Percentiles rank a stretch among this genome's conserved stretches.
These are phyloP conservation scores for Adelosebastes latens DNA, from an alignment of 2,797 vertebrate species.

Conservation along the genomic window DNA sequence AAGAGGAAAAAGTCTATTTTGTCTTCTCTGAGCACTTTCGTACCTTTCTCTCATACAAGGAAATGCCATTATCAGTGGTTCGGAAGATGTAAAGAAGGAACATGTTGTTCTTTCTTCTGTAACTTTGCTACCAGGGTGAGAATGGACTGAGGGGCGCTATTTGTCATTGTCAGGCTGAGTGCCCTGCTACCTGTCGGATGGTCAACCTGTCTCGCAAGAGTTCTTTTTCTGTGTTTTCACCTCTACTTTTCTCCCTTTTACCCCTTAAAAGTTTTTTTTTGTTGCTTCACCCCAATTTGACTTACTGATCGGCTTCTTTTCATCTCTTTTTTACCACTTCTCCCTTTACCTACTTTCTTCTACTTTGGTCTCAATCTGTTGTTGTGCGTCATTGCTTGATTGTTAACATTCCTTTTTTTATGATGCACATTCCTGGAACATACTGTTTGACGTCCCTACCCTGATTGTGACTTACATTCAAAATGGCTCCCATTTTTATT, in stretches of 20 bases:
- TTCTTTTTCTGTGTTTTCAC: constrained; percentile 20
- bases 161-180: constrained; percentile 64
- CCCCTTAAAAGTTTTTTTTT: constrained; percentile 1
- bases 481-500: neutral
- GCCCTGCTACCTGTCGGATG: constrained; percentile 40
- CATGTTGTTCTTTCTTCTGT: constrained; percentile 58
- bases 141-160: constrained; percentile 65
- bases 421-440: neutral
- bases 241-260: neutral
- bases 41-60: constrained; percentile 45
- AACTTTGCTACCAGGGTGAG: constrained; percentile 56
- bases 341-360: neutral
- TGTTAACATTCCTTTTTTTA: neutral
- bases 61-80: constrained; percentile 66
- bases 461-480: neutral
- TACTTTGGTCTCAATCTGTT: neutral
- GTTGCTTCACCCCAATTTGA: neutral
- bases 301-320: neutral
- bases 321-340: neutral
- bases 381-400: neutral
- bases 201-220: constrained; percentile 15
- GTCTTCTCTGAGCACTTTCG: constrained; percentile 11
- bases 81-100: constrained; percentile 56
- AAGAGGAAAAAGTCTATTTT: constrained; percentile 11
- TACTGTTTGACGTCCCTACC: neutral